phyloP scores from a whole-genome alignment of 92 coral and sea anemone genomes.

The Epizoanthus stellaris region DNA sequence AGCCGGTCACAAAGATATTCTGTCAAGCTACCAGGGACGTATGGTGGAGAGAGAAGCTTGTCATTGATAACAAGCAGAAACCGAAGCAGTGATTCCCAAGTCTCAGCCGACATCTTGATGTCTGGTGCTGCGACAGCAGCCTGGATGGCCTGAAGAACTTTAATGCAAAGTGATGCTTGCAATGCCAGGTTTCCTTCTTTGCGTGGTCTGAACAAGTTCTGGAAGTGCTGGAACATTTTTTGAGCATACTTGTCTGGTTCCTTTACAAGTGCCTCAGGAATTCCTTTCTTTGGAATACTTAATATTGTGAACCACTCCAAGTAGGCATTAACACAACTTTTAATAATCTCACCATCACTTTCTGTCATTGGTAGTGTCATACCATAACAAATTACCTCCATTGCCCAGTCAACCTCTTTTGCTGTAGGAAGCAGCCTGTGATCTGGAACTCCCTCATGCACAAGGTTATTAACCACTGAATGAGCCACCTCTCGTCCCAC shows the following conservation, averaged over 20 bases:
- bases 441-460: slow-evolving; percentile 70
- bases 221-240: slow-evolving; percentile 89
- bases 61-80: slow-evolving; percentile 85
- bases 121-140: slow-evolving; percentile 64
- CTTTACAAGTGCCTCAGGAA: slow-evolving; percentile 77
- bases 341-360: slow-evolving; percentile 89
- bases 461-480: slow-evolving; percentile 78
- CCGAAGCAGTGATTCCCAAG: slow-evolving; percentile 90
- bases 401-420: slow-evolving; percentile 89
- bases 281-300: slow-evolving; percentile 76
- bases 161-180: slow-evolving; percentile 93
- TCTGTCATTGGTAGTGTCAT: slow-evolving; percentile 91
- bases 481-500: slow-evolving; percentile 94
- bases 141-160: slow-evolving; percentile 83
- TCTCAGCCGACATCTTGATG: slow-evolving; percentile 69
- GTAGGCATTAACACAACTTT: slow-evolving; percentile 90
- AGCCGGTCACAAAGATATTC: slow-evolving; percentile 89
- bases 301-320: slow-evolving; percentile 88
- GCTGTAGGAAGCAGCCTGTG: slow-evolving; percentile 62
- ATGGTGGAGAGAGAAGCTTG: slow-evolving; percentile 88
- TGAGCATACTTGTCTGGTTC: slow-evolving; percentile 84
- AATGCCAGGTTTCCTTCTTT: slow-evolving; percentile 88
- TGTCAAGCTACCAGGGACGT: slow-evolving; percentile 85
- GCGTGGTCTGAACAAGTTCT: slow-evolving; percentile 84
- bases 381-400: slow-evolving; percentile 96